phyloP scores from a whole-genome alignment of 2,113 vertebrate species.

The Jacana jacana region DNA sequence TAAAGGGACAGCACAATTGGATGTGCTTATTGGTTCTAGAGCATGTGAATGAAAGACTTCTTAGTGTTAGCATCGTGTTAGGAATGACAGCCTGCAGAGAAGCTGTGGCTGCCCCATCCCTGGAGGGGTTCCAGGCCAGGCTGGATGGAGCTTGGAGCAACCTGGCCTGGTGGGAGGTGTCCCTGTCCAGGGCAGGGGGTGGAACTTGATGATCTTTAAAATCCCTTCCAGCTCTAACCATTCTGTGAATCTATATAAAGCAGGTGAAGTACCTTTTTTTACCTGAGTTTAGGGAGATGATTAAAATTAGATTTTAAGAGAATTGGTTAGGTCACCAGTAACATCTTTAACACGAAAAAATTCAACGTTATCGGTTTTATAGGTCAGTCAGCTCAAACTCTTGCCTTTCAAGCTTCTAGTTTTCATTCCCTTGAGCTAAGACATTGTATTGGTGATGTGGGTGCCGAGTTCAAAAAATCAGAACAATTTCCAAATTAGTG shows the following conservation, averaged over 20 bases:
- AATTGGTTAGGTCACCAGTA: neutral
- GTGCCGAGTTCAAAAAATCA: neutral
- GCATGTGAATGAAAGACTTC: neutral
- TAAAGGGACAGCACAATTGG: neutral
- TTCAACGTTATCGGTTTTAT: neutral
- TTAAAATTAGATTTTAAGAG: neutral
- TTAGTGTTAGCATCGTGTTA: neutral
- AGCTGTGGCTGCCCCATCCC: no score
- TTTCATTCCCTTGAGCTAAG: neutral
- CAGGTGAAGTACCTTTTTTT: neutral
- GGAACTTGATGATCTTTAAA: no score
- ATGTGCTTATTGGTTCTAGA: neutral
- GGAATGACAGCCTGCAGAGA: neutral
- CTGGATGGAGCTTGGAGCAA: no score
- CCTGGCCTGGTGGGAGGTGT: no score
- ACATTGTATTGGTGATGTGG: neutral
- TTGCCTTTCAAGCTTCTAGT: neutral
- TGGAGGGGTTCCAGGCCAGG: no score
- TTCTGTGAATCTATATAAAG: neutral
- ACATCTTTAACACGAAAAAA: neutral
- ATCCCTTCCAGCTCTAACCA: no score
- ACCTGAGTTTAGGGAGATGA: neutral
- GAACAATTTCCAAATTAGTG: neutral
- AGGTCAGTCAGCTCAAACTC: neutral
- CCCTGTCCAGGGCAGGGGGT: no score